A percentile compares a stretch with the other conserved stretches of the same genome.
These are phyloP conservation scores for Heterodera carotae DNA, from an alignment of 1,140 invertebrate genomes.

Conservation along the genomic window DNA sequence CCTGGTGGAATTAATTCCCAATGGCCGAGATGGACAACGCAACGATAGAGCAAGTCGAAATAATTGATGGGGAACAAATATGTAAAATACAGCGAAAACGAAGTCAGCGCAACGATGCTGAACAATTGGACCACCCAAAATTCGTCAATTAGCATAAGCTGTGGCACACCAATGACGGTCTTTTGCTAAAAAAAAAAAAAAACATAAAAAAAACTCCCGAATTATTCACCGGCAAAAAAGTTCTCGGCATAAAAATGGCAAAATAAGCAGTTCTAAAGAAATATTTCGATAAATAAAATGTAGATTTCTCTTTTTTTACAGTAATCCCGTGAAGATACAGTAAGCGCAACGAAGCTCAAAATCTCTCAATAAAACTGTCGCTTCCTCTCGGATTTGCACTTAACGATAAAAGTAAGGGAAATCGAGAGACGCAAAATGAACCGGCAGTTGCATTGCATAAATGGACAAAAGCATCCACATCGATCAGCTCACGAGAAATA, in stretches of 20 bases:
- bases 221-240: conserved; percentile 78
- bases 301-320: conserved; percentile 57
- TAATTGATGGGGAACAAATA: conserved; percentile 79
- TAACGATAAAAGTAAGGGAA: conserved; percentile 20
- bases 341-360: conserved; percentile 86
- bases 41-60: conserved; percentile 83
- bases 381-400: conserved; percentile 35
- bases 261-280: conserved; percentile 78
- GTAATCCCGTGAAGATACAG: conserved; percentile 83
- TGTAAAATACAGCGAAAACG: conserved; percentile 78
- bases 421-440: conserved; percentile 5
- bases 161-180: conserved; percentile 67
- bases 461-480: conserved; percentile 17
- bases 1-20: conserved; percentile 76
- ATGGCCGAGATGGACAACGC: conserved; percentile 82
- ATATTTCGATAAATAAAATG: background rate
- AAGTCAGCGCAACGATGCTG: conserved; percentile 78
- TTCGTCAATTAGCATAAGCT: conserved; percentile 81
- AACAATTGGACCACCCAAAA: conserved; percentile 81
- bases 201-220: background rate
- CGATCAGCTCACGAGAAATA: background rate
- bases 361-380: conserved; percentile 69
- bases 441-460: conserved; percentile 27
- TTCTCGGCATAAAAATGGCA: conserved; percentile 83
- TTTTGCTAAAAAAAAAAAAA: conserved; percentile 32